Percentiles rank a stretch among this genome's conserved stretches.
Evolutionary conservation across 2,113 vertebrate genomes (phyloP).

Genomic region (human (Homo sapiens)): DNA sequence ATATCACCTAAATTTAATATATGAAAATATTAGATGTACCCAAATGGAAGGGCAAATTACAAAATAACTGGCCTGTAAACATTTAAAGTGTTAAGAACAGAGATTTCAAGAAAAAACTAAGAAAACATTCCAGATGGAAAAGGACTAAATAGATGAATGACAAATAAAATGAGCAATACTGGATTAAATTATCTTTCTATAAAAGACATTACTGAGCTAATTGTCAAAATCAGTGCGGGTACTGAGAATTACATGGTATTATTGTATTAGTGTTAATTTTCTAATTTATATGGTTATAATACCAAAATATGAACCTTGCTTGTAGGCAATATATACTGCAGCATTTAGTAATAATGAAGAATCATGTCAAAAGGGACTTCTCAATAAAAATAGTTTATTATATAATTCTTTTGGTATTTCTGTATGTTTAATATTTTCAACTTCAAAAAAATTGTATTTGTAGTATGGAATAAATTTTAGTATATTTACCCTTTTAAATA

Average conservation of each 20-base stretch:
- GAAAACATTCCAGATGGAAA: neutral
- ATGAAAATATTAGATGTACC: neutral
- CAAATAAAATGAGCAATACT: neutral
- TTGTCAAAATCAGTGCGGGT: neutral
- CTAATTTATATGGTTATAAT: neutral
- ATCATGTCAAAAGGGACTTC: neutral
- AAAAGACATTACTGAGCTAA: neutral
- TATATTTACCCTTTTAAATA: neutral
- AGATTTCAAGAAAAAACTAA: neutral
- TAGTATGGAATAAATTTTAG: neutral
- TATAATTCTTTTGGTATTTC: neutral
- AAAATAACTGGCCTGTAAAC: neutral
- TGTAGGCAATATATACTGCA: neutral
- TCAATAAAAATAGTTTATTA: neutral
- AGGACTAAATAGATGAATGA: neutral
- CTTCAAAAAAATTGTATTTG: neutral
- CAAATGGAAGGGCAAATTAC: neutral
- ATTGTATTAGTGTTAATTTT: neutral
- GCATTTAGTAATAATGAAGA: neutral
- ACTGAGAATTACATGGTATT: neutral
- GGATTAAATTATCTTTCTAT: neutral
- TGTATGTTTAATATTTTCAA: neutral
- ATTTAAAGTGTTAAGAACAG: neutral
- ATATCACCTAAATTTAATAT: neutral
- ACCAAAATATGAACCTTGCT: neutral